Conservation (phyloP, 2,888 invertebrate species). For the Apamea crenata region DNA sequence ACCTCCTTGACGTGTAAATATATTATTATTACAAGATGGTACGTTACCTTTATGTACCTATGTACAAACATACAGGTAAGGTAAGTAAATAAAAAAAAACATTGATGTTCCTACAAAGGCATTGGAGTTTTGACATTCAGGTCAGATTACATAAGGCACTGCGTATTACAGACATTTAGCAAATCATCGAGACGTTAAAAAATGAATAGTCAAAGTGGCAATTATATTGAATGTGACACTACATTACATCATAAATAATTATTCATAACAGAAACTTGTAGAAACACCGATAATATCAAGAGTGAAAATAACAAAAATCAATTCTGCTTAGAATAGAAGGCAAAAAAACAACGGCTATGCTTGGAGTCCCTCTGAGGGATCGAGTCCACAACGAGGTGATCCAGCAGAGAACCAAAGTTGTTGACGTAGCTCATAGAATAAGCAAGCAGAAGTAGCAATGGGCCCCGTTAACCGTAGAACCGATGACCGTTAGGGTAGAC, state of each 20-base stretch:
- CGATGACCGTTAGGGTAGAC: background rate
- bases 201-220: conserved; percentile 17
- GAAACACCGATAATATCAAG: background rate
- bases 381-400: background rate
- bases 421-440: background rate
- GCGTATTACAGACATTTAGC: background rate
- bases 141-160: conserved; percentile 19
- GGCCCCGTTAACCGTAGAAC: background rate
- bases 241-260: conserved; percentile 4
- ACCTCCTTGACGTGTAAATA: conserved; percentile 50
- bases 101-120: conserved; percentile 2
- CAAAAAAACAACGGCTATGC: background rate
- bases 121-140: conserved; percentile 47
- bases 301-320: background rate
- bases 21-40: conserved; percentile 9
- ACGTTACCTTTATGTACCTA: conserved; percentile 21
- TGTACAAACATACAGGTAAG: background rate
- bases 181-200: background rate
- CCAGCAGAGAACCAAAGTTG: background rate
- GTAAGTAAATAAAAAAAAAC: conserved; percentile 2
- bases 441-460: background rate
- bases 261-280: background rate
- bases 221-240: conserved; percentile 15
- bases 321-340: background rate
- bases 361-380: background rate